Conservation (phyloP, 2,888 invertebrate genomes). For the Rugalucina vietnamica region DNA sequence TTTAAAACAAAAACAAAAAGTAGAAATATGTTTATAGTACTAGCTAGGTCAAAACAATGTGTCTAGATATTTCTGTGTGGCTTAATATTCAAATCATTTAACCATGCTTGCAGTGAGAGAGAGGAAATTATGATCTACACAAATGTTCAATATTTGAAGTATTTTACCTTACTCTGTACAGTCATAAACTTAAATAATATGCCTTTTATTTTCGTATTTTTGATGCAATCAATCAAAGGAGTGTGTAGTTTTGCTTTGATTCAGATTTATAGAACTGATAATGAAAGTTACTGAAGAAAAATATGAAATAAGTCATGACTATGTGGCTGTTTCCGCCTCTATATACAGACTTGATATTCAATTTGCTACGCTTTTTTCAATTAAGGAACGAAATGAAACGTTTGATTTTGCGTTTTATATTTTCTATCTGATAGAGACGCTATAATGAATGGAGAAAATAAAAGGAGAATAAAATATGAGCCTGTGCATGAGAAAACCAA, state of each 20-base stretch:
- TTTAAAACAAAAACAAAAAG: no score
- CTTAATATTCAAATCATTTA: no score
- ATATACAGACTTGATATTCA: slow-evolving; percentile 2
- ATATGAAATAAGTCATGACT: slow-evolving; percentile 10
- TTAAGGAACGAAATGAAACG: slow-evolving; percentile 2
- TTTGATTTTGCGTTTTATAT: slow-evolving; percentile 13
- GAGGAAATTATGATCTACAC: no score
- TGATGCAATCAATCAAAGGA: not conserved
- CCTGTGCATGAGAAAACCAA: no score
- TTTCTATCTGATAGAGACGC: slow-evolving; percentile 6
- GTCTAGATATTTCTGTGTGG: no score
- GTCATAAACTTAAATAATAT: no score
- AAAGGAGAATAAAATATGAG: not conserved
- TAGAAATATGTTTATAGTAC: no score
- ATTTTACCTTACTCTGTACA: no score
- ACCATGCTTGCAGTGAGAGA: no score
- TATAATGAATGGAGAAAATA: not conserved
- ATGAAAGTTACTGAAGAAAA: slow-evolving; percentile 1
- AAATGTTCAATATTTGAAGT: no score
- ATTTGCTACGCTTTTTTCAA: slow-evolving; percentile 5
- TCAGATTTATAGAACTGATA: not conserved
- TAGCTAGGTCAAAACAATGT: no score
- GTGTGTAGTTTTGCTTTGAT: not conserved
- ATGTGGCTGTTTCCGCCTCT: not conserved
- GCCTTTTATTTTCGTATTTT: not conserved